Evolutionary conservation across 2,113 vertebrate species (phyloP).

Genomic region (Clarias gariepinus): DNA sequence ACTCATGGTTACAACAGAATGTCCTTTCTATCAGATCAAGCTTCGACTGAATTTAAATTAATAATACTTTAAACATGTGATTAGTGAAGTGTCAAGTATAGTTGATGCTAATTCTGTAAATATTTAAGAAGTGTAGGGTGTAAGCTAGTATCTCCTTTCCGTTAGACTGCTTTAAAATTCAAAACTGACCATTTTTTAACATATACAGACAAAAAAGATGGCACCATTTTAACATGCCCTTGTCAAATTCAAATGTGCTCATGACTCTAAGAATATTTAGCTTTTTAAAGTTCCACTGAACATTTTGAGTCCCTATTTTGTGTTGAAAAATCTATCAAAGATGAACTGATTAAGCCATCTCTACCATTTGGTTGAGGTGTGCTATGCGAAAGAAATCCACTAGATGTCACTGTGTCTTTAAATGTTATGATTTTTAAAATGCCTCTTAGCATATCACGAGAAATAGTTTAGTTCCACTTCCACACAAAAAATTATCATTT

Average conservation of each 20-base stretch:
- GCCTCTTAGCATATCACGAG: no score
- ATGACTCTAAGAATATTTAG: background rate
- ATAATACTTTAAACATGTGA: background rate
- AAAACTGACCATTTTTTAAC: background rate
- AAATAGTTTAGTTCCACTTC: no score
- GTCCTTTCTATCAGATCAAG: slow-evolving; percentile 57
- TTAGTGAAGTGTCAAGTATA: background rate
- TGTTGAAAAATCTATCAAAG: no score
- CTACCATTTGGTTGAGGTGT: no score
- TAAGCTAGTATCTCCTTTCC: slow-evolving; percentile 27
- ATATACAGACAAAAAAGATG: background rate
- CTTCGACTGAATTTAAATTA: slow-evolving; percentile 52
- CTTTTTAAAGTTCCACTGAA: no score
- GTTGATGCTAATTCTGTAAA: background rate
- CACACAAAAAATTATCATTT: no score
- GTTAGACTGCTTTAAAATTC: slow-evolving; percentile 22
- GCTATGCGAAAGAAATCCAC: no score
- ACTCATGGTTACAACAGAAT: background rate
- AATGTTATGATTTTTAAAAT: no score
- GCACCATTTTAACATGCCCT: background rate
- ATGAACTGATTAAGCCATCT: no score
- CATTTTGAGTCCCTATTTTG: no score
- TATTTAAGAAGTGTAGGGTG: background rate
- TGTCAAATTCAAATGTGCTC: background rate
- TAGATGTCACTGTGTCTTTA: no score